A percentile compares a stretch with the other conserved stretches of the same genome.
Evolutionary conservation across 2,888 invertebrate genomes (phyloP).

Genomic region (Lasioglossum villosulum): DNA sequence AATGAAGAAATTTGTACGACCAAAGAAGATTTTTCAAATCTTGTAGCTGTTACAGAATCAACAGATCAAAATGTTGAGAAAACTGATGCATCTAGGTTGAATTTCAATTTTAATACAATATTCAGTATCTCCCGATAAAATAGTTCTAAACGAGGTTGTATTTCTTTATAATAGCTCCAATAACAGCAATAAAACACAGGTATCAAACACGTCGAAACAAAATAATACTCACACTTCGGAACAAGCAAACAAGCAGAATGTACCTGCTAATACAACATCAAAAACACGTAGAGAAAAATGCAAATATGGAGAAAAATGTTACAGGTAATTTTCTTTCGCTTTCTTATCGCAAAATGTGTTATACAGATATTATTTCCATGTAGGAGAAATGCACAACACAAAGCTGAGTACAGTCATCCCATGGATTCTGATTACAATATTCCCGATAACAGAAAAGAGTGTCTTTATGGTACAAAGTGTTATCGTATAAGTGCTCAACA

Average conservation of each 20-base stretch:
- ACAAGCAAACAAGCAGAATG: background rate
- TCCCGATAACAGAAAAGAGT: conserved; percentile 84
- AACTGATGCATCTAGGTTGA: conserved; percentile 37
- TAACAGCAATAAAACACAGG: background rate
- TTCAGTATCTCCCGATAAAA: background rate
- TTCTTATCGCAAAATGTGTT: background rate
- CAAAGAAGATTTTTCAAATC: background rate
- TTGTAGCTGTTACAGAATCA: background rate
- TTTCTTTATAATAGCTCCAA: background rate
- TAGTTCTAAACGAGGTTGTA: background rate
- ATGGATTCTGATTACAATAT: conserved; percentile 87
- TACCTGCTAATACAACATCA: background rate
- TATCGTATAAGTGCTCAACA: conserved; percentile 87
- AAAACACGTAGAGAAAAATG: conserved; percentile 85
- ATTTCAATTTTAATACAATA: background rate
- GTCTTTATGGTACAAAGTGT: conserved; percentile 87
- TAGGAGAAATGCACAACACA: conserved; percentile 88
- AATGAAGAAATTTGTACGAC: background rate
- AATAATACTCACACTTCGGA: background rate
- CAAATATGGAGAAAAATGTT: conserved; percentile 88
- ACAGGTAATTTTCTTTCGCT: conserved; percentile 85
- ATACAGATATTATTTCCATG: conserved; percentile 60
- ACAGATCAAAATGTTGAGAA: conserved; percentile 9
- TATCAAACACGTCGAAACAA: background rate
- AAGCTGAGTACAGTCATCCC: conserved; percentile 88